A percentile compares a stretch with the other conserved stretches of the same genome.
phyloP scores from a whole-genome alignment of 2,113 vertebrate genomes.

The Climacteris rufus region DNA sequence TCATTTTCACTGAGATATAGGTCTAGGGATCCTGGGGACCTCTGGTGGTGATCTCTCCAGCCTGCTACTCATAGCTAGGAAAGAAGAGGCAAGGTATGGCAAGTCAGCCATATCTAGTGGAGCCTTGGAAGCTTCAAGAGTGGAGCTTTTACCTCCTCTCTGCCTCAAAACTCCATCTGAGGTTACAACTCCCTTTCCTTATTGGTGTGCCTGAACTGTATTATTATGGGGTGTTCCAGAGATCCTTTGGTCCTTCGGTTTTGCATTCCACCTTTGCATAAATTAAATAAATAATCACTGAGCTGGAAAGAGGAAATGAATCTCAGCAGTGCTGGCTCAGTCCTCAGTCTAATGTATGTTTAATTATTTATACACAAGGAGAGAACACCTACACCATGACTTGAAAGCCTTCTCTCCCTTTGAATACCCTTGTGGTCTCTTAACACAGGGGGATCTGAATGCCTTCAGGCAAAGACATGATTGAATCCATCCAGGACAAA shows the following conservation, averaged over 20 bases:
- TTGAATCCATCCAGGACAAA: not conserved
- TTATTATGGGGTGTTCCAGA: rapidly evolving
- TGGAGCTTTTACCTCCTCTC: not conserved
- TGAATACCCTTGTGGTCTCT: not conserved
- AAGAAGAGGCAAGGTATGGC: not conserved
- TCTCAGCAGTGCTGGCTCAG: not conserved
- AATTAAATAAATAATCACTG: not conserved
- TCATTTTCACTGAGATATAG: not conserved
- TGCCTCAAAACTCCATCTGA: not conserved
- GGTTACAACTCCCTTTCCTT: not conserved
- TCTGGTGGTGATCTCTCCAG: not conserved
- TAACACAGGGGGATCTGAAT: not conserved
- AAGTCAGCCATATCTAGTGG: not conserved
- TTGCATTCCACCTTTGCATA: not conserved
- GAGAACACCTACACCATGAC: not conserved
- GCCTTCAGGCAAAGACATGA: not conserved
- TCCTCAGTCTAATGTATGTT: not conserved
- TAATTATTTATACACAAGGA: not conserved
- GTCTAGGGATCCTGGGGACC: not conserved
- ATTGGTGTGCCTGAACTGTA: not conserved
- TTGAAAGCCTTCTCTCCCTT: not conserved
- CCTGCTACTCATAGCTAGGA: not conserved
- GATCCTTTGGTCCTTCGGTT: rapidly evolving
- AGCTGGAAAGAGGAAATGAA: not conserved
- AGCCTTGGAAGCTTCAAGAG: not conserved